Evolutionary conservation across 1,140 invertebrate genomes (phyloP).

Genomic region (Panonychus citri): DNA sequence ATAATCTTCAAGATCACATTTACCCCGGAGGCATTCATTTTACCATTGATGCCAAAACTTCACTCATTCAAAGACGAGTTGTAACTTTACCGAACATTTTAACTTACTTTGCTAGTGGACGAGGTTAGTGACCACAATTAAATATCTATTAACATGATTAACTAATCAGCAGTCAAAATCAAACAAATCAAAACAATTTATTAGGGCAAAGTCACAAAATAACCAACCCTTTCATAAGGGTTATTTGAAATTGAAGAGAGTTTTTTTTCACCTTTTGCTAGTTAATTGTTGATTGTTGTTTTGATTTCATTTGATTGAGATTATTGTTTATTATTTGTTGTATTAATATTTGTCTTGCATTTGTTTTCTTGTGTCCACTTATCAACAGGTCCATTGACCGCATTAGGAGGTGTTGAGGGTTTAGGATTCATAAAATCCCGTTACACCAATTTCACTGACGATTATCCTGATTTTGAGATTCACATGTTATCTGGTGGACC

Average conservation of each 20-base stretch:
- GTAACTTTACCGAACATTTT: slow-evolving; percentile 1
- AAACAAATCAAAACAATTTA: not conserved
- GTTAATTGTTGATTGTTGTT: not conserved
- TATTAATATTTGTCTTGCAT: not conserved
- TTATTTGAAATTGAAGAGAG: too few species aligned
- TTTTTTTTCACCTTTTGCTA: too few species aligned
- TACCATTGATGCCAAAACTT: slow-evolving; percentile 14
- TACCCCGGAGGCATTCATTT: slow-evolving; percentile 10
- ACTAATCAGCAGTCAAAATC: not conserved
- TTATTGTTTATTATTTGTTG: too few species aligned
- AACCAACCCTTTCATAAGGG: too few species aligned
- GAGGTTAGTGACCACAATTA: slow-evolving; percentile 19
- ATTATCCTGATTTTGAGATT: slow-evolving; percentile 53
- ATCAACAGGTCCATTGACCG: slow-evolving; percentile 15
- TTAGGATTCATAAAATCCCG: slow-evolving; percentile 61
- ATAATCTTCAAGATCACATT: slow-evolving; percentile 25
- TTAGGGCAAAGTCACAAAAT: too few species aligned
- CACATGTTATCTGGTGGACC: slow-evolving; percentile 31
- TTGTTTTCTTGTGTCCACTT: not conserved
- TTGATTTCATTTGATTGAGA: too few species aligned
- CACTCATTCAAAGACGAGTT: slow-evolving; percentile 12
- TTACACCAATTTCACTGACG: slow-evolving; percentile 39
- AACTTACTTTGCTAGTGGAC: slow-evolving; percentile 23
- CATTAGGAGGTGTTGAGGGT: slow-evolving; percentile 33
- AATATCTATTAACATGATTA: not conserved